These are phyloP conservation scores for Shinisaurus crocodilurus DNA, from an alignment of 2,113 vertebrate species.

Conservation along the genomic window DNA sequence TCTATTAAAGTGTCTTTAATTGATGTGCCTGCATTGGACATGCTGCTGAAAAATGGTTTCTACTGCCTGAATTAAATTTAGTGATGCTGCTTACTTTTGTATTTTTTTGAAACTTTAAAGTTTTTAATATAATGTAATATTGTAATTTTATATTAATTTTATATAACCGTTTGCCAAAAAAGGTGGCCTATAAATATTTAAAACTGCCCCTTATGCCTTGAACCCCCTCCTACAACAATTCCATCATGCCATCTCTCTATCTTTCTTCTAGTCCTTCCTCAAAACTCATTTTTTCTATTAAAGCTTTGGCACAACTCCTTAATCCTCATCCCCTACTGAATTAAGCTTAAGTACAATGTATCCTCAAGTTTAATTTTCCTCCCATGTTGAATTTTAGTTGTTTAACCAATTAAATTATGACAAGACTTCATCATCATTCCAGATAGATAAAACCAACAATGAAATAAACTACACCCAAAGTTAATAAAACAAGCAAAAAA, in stretches of 20 bases:
- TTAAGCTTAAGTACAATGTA: too few relatives aligned
- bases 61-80: too few relatives aligned
- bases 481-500: neutral
- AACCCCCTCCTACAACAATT: neutral
- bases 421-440: neutral
- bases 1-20: too few relatives aligned
- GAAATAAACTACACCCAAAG: neutral
- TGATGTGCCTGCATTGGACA: too few relatives aligned
- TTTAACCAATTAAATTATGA: neutral
- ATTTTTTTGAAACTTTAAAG: too few relatives aligned
- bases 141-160: too few relatives aligned
- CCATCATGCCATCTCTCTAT: neutral
- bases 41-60: too few relatives aligned
- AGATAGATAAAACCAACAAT: neutral
- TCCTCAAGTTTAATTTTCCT: neutral
- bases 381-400: neutral
- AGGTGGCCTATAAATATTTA: too few relatives aligned
- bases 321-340: neutral
- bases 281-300: neutral
- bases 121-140: too few relatives aligned
- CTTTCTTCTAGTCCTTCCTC: neutral
- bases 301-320: neutral
- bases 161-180: too few relatives aligned
- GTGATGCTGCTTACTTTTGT: too few relatives aligned
- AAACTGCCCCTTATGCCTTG: neutral